Evolutionary conservation across 2,113 vertebrate genomes (phyloP).

Genomic region (Donacobius atricapilla): DNA sequence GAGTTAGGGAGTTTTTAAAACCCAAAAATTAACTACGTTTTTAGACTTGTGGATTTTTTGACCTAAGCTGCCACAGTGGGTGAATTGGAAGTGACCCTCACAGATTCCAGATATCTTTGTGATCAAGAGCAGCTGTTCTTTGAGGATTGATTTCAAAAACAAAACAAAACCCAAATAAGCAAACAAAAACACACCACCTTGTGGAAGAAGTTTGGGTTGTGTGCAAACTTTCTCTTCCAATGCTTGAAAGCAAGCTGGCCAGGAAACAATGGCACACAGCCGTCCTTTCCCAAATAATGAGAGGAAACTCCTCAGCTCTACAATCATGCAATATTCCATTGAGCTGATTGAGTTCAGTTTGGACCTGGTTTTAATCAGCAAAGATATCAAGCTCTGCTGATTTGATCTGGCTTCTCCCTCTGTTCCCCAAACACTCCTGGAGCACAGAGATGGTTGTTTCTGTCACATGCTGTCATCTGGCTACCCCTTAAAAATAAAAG

Average conservation of each 20-base stretch:
- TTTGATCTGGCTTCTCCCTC: neutral
- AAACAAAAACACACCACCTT: neutral
- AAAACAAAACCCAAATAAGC: neutral
- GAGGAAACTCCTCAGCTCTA: neutral
- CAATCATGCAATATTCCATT: neutral
- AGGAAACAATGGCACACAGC: neutral
- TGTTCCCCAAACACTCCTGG: neutral
- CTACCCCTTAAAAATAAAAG: neutral
- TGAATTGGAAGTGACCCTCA: neutral
- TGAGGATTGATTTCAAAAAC: neutral
- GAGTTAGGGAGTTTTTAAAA: neutral
- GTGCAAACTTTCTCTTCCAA: neutral
- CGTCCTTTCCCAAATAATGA: neutral
- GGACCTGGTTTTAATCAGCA: neutral
- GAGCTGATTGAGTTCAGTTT: neutral
- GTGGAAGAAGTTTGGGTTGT: neutral
- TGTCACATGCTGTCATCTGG: neutral
- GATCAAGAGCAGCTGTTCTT: neutral
- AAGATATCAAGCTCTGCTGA: neutral
- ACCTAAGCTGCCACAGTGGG: neutral
- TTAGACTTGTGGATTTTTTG: neutral
- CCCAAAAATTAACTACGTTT: neutral
- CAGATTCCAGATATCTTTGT: neutral
- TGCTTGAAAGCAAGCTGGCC: neutral
- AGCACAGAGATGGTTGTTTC: neutral